phyloP scores from a whole-genome alignment of 1,140 invertebrate genomes.

The Drosophila guanche region DNA sequence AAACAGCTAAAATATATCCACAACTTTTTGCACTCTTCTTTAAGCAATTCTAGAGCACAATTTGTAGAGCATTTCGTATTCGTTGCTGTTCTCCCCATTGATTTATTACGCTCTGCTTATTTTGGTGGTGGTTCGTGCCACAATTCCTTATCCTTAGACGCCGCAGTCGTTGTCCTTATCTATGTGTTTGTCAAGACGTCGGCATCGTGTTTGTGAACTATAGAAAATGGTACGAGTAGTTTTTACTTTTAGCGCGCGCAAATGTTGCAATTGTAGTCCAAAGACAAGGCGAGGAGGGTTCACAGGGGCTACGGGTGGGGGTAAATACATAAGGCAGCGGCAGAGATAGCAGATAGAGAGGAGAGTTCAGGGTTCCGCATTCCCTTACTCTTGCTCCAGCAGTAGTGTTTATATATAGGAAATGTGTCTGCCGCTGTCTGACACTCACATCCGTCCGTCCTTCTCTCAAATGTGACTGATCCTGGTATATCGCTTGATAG shows the following conservation, averaged over 20 bases:
- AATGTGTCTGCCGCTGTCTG: slow-evolving; percentile 27
- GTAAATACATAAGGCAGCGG: background rate
- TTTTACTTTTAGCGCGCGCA: slow-evolving; percentile 72
- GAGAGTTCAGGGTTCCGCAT: slow-evolving; percentile 43
- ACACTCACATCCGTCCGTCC: slow-evolving; percentile 45
- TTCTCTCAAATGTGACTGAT: slow-evolving; percentile 15
- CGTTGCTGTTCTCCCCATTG: background rate
- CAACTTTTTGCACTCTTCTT: background rate
- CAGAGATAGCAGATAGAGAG: background rate
- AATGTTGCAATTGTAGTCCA: slow-evolving; percentile 73
- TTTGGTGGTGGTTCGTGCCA: slow-evolving; percentile 71
- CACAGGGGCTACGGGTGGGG: background rate
- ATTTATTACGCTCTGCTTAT: background rate
- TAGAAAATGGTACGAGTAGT: slow-evolving; percentile 28
- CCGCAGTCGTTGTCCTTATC: slow-evolving; percentile 24
- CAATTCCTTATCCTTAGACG: slow-evolving; percentile 46
- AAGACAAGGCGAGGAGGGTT: slow-evolving; percentile 53
- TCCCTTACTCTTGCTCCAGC: slow-evolving; percentile 29
- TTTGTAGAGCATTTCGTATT: slow-evolving; percentile 8
- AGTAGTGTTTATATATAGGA: slow-evolving; percentile 21
- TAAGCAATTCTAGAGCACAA: background rate
- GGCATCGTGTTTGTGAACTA: slow-evolving; percentile 36
- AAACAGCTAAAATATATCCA: too few relatives aligned
- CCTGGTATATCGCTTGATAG: slow-evolving; percentile 21
- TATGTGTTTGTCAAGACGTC: slow-evolving; percentile 48